Base-by-base conservation (phyloP, 2,888 invertebrate genomes). In the Pedicia rivosa region DNA sequence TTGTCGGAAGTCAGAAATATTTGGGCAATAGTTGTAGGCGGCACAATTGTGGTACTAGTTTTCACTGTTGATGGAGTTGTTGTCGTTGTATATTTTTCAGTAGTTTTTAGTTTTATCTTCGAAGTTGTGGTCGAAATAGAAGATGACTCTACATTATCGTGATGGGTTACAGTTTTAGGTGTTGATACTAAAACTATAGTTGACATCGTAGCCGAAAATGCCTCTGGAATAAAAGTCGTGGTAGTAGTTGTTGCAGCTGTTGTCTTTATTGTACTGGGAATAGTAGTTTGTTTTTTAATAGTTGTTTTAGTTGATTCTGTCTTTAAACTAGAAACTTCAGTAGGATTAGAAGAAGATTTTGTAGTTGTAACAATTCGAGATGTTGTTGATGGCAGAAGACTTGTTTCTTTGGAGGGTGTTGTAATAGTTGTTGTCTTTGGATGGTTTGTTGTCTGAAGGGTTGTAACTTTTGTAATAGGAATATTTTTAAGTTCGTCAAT, bases 341-440 rank as follows among this genome's bases (percentile, higher is more conserved):
- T n/a, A n/a, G n/a, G n/a, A n/a, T n/a, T n/a, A n/a, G n/a, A n/a
- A n/a, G n/a, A n/a, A n/a, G 39, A 25, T 30, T 40, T 27, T 17
- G 38, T 31, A 26, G 39, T 42, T 39, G 44, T 41, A 16, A 20
- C 12, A n/a, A 7, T 27, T 12, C 7, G 12, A n/a, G 31, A 8
- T 19, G 27, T 27, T 31, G 19, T 27, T 19, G 31, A 6, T n/a
- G n/a, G n/a, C n/a, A n/a, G n/a, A n/a, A n/a, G n/a, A 8, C 20
- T 20, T 6, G 20, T 20, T 20, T 5, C 8, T 5, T 8, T 20
- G 5, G 20, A 6, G 20, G 30, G 44, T 44, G 43, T 43, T 35
- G 38, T 43, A 38, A 46, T 43, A 1, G 47, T 34, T n/a, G 47
- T 42, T 7, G 50, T 43, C 5, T 48, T 43, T 2, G 45, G 43